Conservation (phyloP, 2,888 invertebrate species). For the Leptarthrus brevirostris region DNA sequence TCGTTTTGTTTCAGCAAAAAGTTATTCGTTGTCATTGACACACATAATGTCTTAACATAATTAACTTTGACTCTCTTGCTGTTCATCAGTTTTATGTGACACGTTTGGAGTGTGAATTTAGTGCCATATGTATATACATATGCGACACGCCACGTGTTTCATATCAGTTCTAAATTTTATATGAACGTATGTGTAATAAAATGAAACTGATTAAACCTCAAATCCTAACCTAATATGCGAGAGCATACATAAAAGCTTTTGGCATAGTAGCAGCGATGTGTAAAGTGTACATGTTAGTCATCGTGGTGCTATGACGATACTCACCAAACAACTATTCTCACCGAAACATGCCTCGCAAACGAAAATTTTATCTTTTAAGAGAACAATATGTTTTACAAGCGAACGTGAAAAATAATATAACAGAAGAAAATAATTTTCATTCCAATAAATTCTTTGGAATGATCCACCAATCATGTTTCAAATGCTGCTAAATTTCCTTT, state of each 20-base stretch:
- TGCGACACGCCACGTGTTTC: background rate
- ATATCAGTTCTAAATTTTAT: too few species aligned
- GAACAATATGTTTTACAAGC: background rate
- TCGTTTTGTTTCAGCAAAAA: slow-evolving; percentile 7
- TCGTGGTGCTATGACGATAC: too few species aligned
- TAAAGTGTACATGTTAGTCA: too few species aligned
- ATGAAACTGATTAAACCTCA: too few species aligned
- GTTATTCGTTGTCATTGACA: slow-evolving; percentile 21
- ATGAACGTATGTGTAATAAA: too few species aligned
- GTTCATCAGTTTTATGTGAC: too few species aligned
- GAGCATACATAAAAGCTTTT: too few species aligned
- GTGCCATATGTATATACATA: background rate
- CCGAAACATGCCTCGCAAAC: background rate
- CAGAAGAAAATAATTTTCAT: background rate
- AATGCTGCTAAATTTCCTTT: background rate
- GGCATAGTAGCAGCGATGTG: too few species aligned
- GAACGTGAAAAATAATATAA: background rate
- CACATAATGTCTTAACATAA: slow-evolving; percentile 20
- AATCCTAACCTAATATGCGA: too few species aligned
- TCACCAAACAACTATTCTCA: background rate
- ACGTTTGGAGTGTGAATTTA: too few species aligned
- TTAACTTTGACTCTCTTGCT: slow-evolving; percentile 15
- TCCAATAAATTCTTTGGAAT: background rate
- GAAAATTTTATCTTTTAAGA: slow-evolving; percentile 9
- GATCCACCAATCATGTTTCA: background rate